Evolutionary conservation across 2,113 vertebrate genomes (phyloP).

Genomic region (Pollachius pollachius): DNA sequence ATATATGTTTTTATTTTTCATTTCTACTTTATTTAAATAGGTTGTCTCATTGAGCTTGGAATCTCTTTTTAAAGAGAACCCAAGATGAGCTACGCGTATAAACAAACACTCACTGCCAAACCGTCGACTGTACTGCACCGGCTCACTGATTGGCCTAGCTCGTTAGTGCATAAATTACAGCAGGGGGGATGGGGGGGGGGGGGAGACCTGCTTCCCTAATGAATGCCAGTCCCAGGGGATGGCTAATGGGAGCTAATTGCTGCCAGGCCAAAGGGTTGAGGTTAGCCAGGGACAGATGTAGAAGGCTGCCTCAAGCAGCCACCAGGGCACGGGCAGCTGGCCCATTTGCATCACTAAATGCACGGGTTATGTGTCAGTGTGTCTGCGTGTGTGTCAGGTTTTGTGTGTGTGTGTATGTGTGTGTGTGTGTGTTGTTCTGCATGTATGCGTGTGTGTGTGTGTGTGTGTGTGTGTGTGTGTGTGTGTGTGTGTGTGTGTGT

Average conservation of each 20-base stretch:
- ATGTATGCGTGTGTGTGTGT: conserved; percentile 14
- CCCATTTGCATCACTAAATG: conserved; percentile 17
- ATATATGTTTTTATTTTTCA: neutral
- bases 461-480: conserved; percentile 38
- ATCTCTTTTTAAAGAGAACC: neutral
- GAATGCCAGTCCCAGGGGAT: conserved; percentile 62
- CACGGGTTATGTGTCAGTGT: neutral
- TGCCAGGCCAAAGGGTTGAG: conserved; percentile 66
- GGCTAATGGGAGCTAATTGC: conserved; percentile 76
- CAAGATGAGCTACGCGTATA: too few species aligned
- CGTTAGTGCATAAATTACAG: conserved; percentile 41
- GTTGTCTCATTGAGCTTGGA: neutral
- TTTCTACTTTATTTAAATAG: conserved; percentile 32
- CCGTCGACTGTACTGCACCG: neutral
- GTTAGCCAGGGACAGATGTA: conserved; percentile 72
- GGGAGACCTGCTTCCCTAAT: conserved; percentile 53
- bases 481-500: conserved; percentile 2
- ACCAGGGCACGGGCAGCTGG: conserved; percentile 62
- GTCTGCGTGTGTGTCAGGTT: neutral
- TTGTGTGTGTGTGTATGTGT: neutral
- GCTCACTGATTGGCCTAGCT: conserved; percentile 33
- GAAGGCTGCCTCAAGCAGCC: conserved; percentile 66
- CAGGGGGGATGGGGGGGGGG: neutral
- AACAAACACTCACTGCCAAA: neutral
- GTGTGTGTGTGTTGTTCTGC: neutral